Evolutionary conservation across 2,797 vertebrate species (phyloP), one percentile per base, ranked within the genome.

Genomic region (Ispidina lecontei): DNA sequence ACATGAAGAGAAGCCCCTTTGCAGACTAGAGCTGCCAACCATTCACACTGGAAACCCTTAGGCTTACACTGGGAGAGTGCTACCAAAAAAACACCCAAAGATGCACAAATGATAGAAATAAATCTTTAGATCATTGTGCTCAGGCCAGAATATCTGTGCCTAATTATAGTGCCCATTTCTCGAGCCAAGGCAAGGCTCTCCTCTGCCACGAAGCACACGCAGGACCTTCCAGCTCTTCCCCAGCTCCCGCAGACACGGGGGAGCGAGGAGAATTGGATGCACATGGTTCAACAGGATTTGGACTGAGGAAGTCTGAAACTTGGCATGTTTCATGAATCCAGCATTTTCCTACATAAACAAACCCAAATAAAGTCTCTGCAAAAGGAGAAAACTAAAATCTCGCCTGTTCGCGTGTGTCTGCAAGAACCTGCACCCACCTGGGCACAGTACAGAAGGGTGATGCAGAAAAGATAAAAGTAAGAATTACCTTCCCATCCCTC

Each of bases 231-330:
- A 56, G 41, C 5, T 0, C 33, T 70, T 90, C 39, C 83, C 79
- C 74, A 4, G 0, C 44, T 47, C 76, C 60, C 31, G 26, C 14
- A 5, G 31, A 46, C 4, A 1, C 1, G 4, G 46, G 71, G 81
- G 75, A 94, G 87, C 84, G 62, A 95, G 62, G 75, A 95, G 81
- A 93, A 95, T 91, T 55, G 81, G 62, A 90, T 74, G 78, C 81
- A 69, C 78, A 83, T 59, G 90, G 78, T 68, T 68, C 95, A 75
- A 93, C 35, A 77, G 90, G 91, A 94, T 95, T 95, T 91, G 91
- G 44, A 68, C 71, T 60, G 35, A 31, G 65, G 58, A 91, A 64
- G 62, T 74, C 74, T 65, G 54, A 65, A 64, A 52, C 58, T 82
- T 75, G 77, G 65, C 68, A 63, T 0, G 16, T 6, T 52, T 91